phyloP scores from a whole-genome alignment of 2,888 invertebrate genomes.

The Papilio demoleus region DNA sequence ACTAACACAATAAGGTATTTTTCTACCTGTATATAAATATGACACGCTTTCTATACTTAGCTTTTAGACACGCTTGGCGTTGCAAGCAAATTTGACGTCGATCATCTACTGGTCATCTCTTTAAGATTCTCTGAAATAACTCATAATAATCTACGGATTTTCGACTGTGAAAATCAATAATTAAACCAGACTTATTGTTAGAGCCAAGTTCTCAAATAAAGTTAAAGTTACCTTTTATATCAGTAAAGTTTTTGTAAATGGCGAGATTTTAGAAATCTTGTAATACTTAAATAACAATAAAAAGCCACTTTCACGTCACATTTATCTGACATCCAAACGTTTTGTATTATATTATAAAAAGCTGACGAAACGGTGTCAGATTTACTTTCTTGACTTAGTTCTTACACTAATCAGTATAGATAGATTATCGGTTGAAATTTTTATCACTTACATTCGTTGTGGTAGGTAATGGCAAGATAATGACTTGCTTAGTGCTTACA shows the following conservation, averaged over 20 bases:
- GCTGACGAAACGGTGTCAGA: background rate
- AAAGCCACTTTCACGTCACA: background rate
- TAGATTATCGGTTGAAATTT: constrained; percentile 5
- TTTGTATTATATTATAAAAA: constrained; percentile 17
- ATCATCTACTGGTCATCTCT: too few species aligned
- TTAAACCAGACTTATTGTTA: background rate
- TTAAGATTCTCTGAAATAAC: background rate
- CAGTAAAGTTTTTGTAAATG: background rate
- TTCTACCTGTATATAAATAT: background rate
- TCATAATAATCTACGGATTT: background rate
- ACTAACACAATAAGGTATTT: background rate
- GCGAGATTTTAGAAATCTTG: constrained; percentile 13
- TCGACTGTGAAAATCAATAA: too few species aligned
- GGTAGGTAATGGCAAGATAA: constrained; percentile 23
- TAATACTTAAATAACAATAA: background rate
- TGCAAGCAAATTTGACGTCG: background rate
- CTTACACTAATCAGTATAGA: constrained; percentile 10
- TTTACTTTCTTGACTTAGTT: constrained; percentile 8
- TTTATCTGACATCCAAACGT: constrained; percentile 7
- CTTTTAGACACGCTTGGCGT: background rate
- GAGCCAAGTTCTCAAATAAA: background rate
- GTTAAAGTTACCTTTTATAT: background rate
- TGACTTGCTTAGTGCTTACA: background rate
- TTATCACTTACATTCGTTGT: constrained; percentile 12
- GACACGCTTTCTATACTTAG: background rate